Base-by-base conservation (phyloP, 1,140 invertebrate genomes). In the Trialeurodes vaporariorum region DNA sequence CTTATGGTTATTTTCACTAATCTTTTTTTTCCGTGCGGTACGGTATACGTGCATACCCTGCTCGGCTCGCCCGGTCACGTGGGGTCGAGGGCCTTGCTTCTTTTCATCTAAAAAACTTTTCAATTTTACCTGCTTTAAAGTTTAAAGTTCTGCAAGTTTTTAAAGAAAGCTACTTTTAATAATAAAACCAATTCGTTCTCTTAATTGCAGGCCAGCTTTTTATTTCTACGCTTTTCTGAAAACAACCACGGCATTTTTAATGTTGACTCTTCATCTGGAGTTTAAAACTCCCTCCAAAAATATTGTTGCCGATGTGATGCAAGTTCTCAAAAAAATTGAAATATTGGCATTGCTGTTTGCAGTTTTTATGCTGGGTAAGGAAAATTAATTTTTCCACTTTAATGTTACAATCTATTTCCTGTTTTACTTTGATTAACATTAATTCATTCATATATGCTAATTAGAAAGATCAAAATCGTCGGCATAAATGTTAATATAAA, bases 141-240 rank as follows among this genome's bases (percentile, higher is more conserved):
- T n/a, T n/a, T n/a, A n/a, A n/a, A n/a, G n/a, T n/a, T n/a, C n/a
- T n/a, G n/a, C n/a, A n/a, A n/a, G n/a, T n/a, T n/a, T n/a, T n/a
- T n/a, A n/a, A n/a, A n/a, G n/a, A n/a, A n/a, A n/a, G n/a, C n/a
- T n/a, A n/a, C n/a, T n/a, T n/a, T n/a, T n/a, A n/a, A n/a, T n/a
- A n/a, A n/a, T n/a, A n/a, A n/a, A n/a, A n/a, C n/a, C n/a, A n/a
- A n/a, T n/a, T n/a, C n/a, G n/a, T n/a, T n/a, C n/a, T n/a, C n/a
- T n/a, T n/a, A n/a, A 73, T 78, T 85, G 76, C 78, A 88, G 88
- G 71, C 89, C 90, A 22, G 88, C 90, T 23, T 91, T 92, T 77
- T 90, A 89, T 77, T 75, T 92, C 60, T 93, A 92, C 76, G 87
- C 87, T 24, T 81, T 79, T 2, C 74, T 92, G 66, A 89, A 90